Evolutionary conservation across 2,888 invertebrate species (phyloP), one percentile per base, ranked within the genome.

Genomic region (Morpho achilles): DNA sequence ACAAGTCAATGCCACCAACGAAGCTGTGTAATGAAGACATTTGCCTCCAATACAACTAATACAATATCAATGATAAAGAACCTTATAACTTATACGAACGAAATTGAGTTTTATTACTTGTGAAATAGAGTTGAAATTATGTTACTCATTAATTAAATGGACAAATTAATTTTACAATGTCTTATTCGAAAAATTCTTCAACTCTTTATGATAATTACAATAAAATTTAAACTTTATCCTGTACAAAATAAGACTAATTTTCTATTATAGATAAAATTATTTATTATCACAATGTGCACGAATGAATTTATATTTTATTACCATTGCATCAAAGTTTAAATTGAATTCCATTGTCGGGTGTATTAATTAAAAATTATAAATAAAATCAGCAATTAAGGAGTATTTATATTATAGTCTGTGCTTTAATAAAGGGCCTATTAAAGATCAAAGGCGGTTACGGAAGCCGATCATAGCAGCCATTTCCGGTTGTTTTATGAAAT

Each of bases 21-120:
- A 72, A 66, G 84, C 32, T 56, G 55, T 60, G 60, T 78, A 84
- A 86, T 86, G 76, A 85, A 86, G 84, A 82, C 84, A 83, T 85
- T 83, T 74, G 72, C 75, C 71, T 77, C 69, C 71, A 73, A 79
- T 77, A 79, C 74, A 73, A 74, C 67, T 79, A 77, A 77, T 72
- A 71, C 72, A 69, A 71, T 71, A 72, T 70, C 69, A 68, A 72
- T 67, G 74, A 76, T 75, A 75, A 77, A 74, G 69, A 71, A 74
- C 67, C 67, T 67, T 61, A 67, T 67, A 60, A 32, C 16, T 55
- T 16, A 23, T n/a, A 55, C 49, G 63, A 64, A 7, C 10, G 51
- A 70, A 61, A 56, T 53, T 59, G 10, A 50, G 64, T 64, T 61
- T 69, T 68, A 56, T 50, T 0, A 0, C 0, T 7, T 22, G 39